phyloP scores from a whole-genome alignment of 2,797 vertebrate genomes.

The Lycodopsis pacificus region DNA sequence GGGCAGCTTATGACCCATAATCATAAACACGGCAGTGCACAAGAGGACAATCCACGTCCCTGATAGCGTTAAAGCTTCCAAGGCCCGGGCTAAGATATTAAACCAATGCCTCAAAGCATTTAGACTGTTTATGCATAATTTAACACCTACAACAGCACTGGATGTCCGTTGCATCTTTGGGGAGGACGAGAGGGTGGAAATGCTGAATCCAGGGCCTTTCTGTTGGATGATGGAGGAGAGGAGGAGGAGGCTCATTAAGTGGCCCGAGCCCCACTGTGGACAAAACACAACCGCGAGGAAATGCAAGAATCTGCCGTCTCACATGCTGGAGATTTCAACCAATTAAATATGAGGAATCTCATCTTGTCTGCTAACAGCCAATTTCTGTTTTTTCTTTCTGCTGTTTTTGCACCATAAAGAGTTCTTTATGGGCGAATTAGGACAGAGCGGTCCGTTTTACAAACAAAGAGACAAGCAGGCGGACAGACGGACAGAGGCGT shows the following conservation, averaged over 20 bases:
- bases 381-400: slow-evolving; percentile 76
- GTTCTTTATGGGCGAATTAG: slow-evolving; percentile 75
- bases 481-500: slow-evolving; percentile 32
- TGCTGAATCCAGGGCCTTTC: slow-evolving; percentile 83
- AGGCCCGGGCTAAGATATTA: slow-evolving; percentile 81
- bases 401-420: slow-evolving; percentile 73
- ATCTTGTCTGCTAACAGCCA: slow-evolving; percentile 75
- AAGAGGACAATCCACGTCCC: slow-evolving; percentile 75
- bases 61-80: slow-evolving; percentile 74
- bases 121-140: slow-evolving; percentile 86
- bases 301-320: slow-evolving; percentile 69
- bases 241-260: slow-evolving; percentile 83
- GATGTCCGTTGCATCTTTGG: slow-evolving; percentile 79
- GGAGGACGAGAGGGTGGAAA: slow-evolving; percentile 77
- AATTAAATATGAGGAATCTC: slow-evolving; percentile 86
- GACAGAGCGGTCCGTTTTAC: slow-evolving; percentile 57
- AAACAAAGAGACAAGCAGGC: slow-evolving; percentile 49
- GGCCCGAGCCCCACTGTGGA: slow-evolving; percentile 76
- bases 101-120: slow-evolving; percentile 86
- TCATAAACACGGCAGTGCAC: slow-evolving; percentile 76
- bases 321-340: slow-evolving; percentile 64
- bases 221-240: slow-evolving; percentile 81
- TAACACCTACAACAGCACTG: slow-evolving; percentile 83
- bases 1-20: slow-evolving; percentile 76
- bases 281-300: slow-evolving; percentile 77